phyloP scores from a whole-genome alignment of 2,113 vertebrate species.

The Amphilophus citrinellus region DNA sequence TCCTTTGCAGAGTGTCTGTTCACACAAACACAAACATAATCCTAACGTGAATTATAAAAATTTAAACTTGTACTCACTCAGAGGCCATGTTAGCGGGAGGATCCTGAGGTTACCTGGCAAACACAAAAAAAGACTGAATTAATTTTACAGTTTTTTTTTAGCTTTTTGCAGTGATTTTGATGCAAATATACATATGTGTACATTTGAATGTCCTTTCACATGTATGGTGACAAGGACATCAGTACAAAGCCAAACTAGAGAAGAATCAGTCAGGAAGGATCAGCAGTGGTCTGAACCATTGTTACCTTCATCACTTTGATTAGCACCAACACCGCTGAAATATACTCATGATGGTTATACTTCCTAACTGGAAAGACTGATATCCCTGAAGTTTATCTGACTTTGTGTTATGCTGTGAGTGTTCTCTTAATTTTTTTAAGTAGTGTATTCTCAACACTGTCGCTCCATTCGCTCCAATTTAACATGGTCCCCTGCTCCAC shows the following conservation, averaged over 20 bases:
- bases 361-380: no score
- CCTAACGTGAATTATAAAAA: not conserved
- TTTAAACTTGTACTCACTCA: conserved; percentile 72
- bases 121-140: not conserved
- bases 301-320: no score
- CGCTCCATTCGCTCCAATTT: no score
- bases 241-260: not conserved
- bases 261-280: not conserved
- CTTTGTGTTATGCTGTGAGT: no score
- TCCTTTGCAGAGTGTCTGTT: not conserved
- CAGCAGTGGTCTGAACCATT: not conserved
- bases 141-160: not conserved
- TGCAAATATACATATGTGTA: not conserved
- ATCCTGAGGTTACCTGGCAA: conserved; percentile 37
- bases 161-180: not conserved
- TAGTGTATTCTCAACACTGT: no score
- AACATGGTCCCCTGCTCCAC: no score
- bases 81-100: conserved; percentile 66
- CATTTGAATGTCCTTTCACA: not conserved
- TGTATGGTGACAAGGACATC: not conserved
- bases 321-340: no score
- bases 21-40: not conserved
- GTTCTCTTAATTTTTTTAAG: no score
- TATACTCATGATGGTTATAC: no score
- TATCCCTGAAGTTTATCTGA: no score